These are phyloP conservation scores for Periophthalmus magnuspinnatus DNA, from an alignment of 2,797 vertebrate genomes.

Conservation along the genomic window DNA sequence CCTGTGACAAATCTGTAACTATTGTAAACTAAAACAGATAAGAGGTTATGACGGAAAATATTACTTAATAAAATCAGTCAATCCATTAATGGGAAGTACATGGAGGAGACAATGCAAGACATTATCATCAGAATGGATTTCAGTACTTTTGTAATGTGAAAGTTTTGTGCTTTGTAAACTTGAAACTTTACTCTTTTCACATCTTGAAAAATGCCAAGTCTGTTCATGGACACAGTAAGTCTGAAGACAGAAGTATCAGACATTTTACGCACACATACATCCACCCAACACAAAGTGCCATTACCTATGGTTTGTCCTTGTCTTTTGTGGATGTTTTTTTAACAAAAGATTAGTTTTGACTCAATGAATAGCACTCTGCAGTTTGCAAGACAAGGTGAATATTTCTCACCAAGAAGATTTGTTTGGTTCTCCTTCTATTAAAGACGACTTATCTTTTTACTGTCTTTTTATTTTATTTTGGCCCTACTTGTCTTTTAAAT, in stretches of 20 bases:
- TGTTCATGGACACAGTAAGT: neutral
- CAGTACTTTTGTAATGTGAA: no score
- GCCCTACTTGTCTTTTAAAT: no score
- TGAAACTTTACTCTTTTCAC: neutral
- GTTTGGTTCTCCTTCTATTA: neutral
- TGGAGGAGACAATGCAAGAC: no score
- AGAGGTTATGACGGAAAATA: no score
- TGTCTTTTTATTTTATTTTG: neutral
- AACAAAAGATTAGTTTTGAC: neutral
- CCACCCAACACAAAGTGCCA: no score
- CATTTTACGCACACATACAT: neutral
- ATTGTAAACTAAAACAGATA: no score
- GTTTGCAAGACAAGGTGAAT: neutral
- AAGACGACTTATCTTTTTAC: neutral
- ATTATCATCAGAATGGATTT: no score
- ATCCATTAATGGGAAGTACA: no score
- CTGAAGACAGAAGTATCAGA: no score
- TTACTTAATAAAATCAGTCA: no score
- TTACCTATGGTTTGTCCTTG: neutral
- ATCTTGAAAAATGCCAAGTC: neutral
- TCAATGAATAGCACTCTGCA: neutral
- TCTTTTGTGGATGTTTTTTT: neutral
- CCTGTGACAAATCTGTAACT: no score
- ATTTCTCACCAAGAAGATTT: neutral
- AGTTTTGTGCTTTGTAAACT: neutral